phyloP scores from a whole-genome alignment of 1,140 invertebrate genomes.

The Papilio polytes region DNA sequence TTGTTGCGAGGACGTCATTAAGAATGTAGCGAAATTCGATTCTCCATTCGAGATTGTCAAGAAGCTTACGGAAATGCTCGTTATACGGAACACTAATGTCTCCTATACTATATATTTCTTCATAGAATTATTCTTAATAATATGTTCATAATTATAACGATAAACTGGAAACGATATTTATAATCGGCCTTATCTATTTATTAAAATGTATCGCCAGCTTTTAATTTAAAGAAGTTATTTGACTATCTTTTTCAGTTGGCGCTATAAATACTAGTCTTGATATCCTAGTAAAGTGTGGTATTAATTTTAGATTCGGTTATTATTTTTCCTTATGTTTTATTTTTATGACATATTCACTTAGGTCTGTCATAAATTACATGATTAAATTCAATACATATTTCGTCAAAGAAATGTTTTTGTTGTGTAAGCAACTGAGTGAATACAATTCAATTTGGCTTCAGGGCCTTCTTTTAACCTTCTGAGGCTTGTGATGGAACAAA shows the following conservation, averaged over 20 bases:
- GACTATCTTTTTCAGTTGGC: no score
- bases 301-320: background rate
- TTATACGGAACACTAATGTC: background rate
- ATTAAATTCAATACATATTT: background rate
- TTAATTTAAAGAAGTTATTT: no score
- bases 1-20: constrained; percentile 36
- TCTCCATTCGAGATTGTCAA: constrained; percentile 23
- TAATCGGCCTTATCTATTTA: no score
- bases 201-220: no score
- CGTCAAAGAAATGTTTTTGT: constrained; percentile 5
- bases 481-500: constrained; percentile 27
- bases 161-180: no score
- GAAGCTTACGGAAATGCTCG: constrained; percentile 22
- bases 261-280: background rate
- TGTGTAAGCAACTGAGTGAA: background rate
- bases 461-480: constrained; percentile 15
- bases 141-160: background rate
- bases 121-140: background rate
- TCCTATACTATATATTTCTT: background rate
- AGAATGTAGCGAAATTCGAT: constrained; percentile 30
- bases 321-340: background rate
- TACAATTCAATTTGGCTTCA: constrained; percentile 10
- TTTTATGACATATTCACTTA: background rate
- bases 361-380: background rate
- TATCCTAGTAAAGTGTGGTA: background rate